phyloP scores from a whole-genome alignment of 2,888 invertebrate species.

The Caenorhabditis panamensis region DNA sequence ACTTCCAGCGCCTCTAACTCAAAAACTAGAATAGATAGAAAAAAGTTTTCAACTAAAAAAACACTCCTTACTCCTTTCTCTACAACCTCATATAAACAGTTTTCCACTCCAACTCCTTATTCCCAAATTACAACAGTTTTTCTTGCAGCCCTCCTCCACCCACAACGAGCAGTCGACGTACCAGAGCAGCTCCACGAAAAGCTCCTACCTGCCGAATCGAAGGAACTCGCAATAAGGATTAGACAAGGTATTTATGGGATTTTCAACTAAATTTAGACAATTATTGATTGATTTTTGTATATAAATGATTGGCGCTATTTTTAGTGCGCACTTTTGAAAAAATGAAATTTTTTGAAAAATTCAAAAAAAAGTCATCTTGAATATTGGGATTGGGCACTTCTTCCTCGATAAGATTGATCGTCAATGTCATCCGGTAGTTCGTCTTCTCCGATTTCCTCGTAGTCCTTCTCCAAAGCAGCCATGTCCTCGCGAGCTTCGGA shows the following conservation, averaged over 20 bases:
- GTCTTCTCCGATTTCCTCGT: slow-evolving; percentile 72
- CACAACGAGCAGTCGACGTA: slow-evolving; percentile 30
- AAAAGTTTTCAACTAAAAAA: too few species aligned
- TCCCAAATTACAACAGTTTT: too few species aligned
- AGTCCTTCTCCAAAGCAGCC: slow-evolving; percentile 74
- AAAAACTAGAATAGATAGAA: too few species aligned
- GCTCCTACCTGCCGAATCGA: slow-evolving; percentile 57
- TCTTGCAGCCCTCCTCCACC: slow-evolving; percentile 18
- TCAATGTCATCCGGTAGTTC: slow-evolving; percentile 67
- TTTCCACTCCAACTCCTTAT: too few species aligned
- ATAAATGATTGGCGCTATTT: background rate
- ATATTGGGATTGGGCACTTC: slow-evolving; percentile 41
- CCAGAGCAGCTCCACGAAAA: slow-evolving; percentile 53
- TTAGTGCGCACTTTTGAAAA: background rate
- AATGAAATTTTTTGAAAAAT: slow-evolving; percentile 9
- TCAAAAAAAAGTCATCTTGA: too few species aligned
- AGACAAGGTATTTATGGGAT: background rate
- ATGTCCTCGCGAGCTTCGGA: slow-evolving; percentile 78
- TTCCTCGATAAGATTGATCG: slow-evolving; percentile 58
- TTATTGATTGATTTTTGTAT: slow-evolving; percentile 20
- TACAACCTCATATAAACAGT: too few species aligned
- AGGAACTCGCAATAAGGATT: slow-evolving; percentile 32
- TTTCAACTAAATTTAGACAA: background rate
- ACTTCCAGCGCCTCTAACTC: background rate
- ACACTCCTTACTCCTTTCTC: too few species aligned